Percentiles rank a stretch among this genome's conserved stretches.
Conservation (phyloP, 1,140 invertebrate genomes). For the Dendrolimus punctatus region DNA sequence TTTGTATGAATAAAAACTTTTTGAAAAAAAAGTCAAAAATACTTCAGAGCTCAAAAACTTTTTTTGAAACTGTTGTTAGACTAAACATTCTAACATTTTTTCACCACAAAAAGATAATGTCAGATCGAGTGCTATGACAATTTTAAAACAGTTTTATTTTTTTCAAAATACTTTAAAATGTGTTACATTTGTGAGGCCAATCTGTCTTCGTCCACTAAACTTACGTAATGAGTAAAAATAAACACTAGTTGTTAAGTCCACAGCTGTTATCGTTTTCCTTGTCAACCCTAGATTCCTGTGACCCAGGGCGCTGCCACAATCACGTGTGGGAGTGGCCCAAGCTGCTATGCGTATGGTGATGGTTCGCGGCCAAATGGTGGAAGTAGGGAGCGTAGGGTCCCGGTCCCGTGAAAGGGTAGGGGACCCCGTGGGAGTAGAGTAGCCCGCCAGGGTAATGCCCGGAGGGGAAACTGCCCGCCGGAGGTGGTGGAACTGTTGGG, state of each 20-base stretch:
- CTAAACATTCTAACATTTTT: too few relatives aligned
- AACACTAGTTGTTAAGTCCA: slow-evolving; percentile 42
- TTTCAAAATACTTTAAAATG: too few relatives aligned
- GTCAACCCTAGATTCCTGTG: slow-evolving; percentile 50
- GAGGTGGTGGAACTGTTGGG: slow-evolving; percentile 90
- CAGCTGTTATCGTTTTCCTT: slow-evolving; percentile 43
- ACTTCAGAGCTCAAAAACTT: too few relatives aligned
- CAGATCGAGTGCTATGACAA: too few relatives aligned
- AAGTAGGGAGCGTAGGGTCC: slow-evolving; percentile 68
- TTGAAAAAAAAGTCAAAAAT: too few relatives aligned
- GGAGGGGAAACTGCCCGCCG: slow-evolving; percentile 58
- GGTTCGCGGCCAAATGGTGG: slow-evolving; percentile 64
- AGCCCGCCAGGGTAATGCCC: slow-evolving; percentile 65
- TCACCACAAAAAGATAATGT: too few relatives aligned
- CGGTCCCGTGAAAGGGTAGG: slow-evolving; percentile 63
- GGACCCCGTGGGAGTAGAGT: slow-evolving; percentile 65
- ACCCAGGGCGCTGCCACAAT: slow-evolving; percentile 61
- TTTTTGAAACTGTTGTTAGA: too few relatives aligned
- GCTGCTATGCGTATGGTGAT: slow-evolving; percentile 60
- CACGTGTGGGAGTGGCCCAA: slow-evolving; percentile 68
- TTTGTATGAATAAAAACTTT: too few relatives aligned
- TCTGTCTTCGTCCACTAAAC: too few relatives aligned
- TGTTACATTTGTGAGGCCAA: too few relatives aligned
- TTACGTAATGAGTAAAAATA: not conserved
- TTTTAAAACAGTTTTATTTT: too few relatives aligned